Evolutionary conservation across 2,888 invertebrate species (phyloP), one percentile per base, ranked within the genome.

Genomic region (Aspidiotus rigidus): DNA sequence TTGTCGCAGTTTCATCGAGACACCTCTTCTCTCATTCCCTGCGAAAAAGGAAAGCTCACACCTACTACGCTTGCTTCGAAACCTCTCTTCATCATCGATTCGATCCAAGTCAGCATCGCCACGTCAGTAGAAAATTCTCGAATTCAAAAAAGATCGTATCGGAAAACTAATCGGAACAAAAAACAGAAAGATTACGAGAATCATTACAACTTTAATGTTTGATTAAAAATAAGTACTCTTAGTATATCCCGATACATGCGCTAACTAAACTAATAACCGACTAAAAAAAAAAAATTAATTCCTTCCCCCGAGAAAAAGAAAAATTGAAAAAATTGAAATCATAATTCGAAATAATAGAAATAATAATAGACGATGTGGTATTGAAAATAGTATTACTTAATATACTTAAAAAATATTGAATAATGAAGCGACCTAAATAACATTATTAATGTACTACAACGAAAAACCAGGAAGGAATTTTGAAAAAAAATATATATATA

Each of bases 251-350:
- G 56, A 64, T 49, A 49, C 10, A n/a, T 28, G 28, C 28, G 28
- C 28, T 64, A 64, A 64, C 16, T 54, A 64, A 54, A 64, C 55
- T 64, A 64, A 64, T 55, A 64, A 17, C 15, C 64, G 64, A 64
- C 64, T 64, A 64, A 64, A 53, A 40, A 39, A 54, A 54, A 55
- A 64, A 54, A 49, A 49, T 28, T 28, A 28, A 28, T 55, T 64
- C 55, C 64, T 55, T 64, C 55, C 64, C 17, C 49, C n/a, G 11
- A 44, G 49, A 44, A 44, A 44, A 3, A 49, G 6, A 62, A 54
- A 54, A 64, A 64, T 41, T n/a, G 40, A 40, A 64, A 64, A 28
- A 54, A 53, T 64, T 54, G 55, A 16, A 64, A 40, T 53, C 15
- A 62, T 62, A 62, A 53, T 62, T 53, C 49, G 49, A 64, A 40